A percentile compares a stretch with the other conserved stretches of the same genome.
Evolutionary conservation across 2,888 invertebrate species (phyloP).

Genomic region (Bembecia ichneumoniformis): DNA sequence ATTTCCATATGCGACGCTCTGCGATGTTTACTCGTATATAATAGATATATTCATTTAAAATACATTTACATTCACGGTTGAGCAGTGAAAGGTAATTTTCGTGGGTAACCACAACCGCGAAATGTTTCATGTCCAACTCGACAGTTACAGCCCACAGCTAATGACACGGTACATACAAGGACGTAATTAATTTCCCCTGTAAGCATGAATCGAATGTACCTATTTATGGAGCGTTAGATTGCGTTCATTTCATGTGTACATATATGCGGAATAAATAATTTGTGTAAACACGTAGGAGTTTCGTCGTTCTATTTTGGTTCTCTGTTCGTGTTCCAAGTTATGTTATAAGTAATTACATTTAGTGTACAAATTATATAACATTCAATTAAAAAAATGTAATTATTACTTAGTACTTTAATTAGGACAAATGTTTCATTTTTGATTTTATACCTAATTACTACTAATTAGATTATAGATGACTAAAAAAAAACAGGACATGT

Average conservation of each 20-base stretch:
- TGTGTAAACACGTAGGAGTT: too few species aligned
- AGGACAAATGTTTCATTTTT: too few species aligned
- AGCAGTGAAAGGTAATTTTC: conserved; percentile 36
- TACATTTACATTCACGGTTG: conserved; percentile 44
- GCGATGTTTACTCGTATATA: conserved; percentile 31
- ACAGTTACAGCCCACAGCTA: conserved; percentile 3
- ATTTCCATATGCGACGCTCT: conserved; percentile 30
- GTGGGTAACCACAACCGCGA: not conserved
- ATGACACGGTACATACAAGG: conserved; percentile 7
- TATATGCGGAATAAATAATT: too few species aligned
- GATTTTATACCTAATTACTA: too few species aligned
- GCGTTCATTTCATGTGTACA: not conserved
- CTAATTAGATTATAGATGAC: too few species aligned
- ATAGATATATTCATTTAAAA: conserved; percentile 55
- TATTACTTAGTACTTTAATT: too few species aligned
- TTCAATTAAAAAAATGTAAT: too few species aligned
- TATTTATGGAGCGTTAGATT: conserved; percentile 9
- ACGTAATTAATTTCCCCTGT: conserved; percentile 15
- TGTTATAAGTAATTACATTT: too few species aligned
- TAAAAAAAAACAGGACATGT: too few species aligned
- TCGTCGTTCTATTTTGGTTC: too few species aligned
- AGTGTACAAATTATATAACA: too few species aligned
- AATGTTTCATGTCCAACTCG: not conserved
- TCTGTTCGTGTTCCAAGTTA: too few species aligned
- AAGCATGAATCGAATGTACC: conserved; percentile 11